phyloP scores from a whole-genome alignment of 2,888 invertebrate species.

The Steinernema hermaphroditum region DNA sequence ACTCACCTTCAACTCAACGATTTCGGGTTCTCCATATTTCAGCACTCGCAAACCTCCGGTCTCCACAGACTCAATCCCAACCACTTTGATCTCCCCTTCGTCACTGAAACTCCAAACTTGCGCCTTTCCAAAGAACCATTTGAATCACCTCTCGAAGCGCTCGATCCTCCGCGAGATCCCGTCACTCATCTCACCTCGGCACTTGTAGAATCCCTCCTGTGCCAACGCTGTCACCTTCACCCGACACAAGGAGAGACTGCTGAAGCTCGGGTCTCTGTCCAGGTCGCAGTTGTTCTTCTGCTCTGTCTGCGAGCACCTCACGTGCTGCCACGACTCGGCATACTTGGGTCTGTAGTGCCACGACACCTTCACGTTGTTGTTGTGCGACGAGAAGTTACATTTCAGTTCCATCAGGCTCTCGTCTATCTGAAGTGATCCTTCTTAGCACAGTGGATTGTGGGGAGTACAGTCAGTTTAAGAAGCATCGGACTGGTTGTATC shows the following conservation, averaged over 20 bases:
- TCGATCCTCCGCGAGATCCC: constrained; percentile 9
- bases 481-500: too few species aligned
- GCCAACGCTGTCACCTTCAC: neutral
- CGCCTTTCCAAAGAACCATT: neutral
- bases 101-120: too few species aligned
- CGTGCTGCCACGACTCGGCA: constrained; percentile 20
- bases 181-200: constrained; percentile 28
- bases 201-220: constrained; percentile 21
- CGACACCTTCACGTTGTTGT: constrained; percentile 22
- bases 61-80: constrained; percentile 26
- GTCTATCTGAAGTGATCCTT: constrained; percentile 10
- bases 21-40: neutral
- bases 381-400: constrained; percentile 24
- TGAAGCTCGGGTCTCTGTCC: constrained; percentile 12
- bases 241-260: constrained; percentile 5
- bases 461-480: too few species aligned
- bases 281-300: constrained; percentile 23
- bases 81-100: constrained; percentile 27
- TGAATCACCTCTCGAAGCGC: constrained; percentile 20
- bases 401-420: constrained; percentile 9
- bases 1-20: neutral
- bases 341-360: constrained; percentile 20
- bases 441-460: too few species aligned
- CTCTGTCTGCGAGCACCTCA: constrained; percentile 4
- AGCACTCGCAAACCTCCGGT: neutral